Conservation (phyloP, 2,888 invertebrate species). For the Cabera pusaria region DNA sequence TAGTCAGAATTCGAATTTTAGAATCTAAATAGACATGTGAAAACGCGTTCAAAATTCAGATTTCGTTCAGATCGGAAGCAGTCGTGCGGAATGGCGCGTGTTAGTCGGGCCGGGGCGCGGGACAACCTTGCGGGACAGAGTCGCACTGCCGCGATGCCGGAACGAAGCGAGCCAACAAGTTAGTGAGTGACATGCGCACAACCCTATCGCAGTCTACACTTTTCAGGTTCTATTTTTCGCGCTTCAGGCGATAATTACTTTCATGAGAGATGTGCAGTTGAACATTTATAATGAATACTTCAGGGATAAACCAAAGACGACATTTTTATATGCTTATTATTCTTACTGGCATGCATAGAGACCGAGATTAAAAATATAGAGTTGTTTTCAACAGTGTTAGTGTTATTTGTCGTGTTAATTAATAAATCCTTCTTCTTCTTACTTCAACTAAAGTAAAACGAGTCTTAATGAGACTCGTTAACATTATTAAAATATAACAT, state of each 20-base stretch:
- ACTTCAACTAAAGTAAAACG: too few species aligned
- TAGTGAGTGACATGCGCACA: slow-evolving; percentile 75
- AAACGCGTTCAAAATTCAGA: slow-evolving; percentile 34
- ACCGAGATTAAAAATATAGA: too few species aligned
- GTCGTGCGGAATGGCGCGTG: slow-evolving; percentile 44
- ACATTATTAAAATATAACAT: too few species aligned
- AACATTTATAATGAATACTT: too few species aligned
- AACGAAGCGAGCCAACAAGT: slow-evolving; percentile 74
- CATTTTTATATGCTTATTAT: too few species aligned
- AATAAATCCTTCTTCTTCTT: too few species aligned
- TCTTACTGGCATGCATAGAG: too few species aligned
- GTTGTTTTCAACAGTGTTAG: too few species aligned
- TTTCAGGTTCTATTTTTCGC: slow-evolving; percentile 33
- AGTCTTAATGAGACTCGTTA: too few species aligned
- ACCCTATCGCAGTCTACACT: slow-evolving; percentile 44
- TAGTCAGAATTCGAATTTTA: slow-evolving; percentile 8
- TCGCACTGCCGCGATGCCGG: slow-evolving; percentile 79
- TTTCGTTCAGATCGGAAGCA: slow-evolving; percentile 38
- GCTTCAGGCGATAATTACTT: slow-evolving; percentile 26
- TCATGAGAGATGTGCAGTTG: slow-evolving; percentile 1
- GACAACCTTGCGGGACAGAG: slow-evolving; percentile 58
- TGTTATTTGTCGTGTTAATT: too few species aligned
- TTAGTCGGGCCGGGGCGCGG: slow-evolving; percentile 44
- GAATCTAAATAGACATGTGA: slow-evolving; percentile 7
- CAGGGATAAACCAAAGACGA: too few species aligned